A percentile compares a stretch with the other conserved stretches of the same genome.
Evolutionary conservation across 2,797 vertebrate species (phyloP).

Genomic region (Coregonus sp.): DNA sequence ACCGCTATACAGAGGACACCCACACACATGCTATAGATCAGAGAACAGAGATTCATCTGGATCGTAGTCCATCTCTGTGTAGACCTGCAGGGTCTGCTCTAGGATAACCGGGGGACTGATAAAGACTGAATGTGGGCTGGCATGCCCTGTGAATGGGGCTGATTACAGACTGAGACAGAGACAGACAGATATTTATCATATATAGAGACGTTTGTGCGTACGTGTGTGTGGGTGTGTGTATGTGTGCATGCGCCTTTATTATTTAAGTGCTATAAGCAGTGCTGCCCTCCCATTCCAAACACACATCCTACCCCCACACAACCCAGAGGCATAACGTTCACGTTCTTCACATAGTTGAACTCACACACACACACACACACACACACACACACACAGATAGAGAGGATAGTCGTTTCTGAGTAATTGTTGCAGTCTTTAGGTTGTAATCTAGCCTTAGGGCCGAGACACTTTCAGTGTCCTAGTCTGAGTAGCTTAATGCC

Average conservation of each 20-base stretch:
- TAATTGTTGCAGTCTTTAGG: no score
- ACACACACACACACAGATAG: no score
- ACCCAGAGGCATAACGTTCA: no score
- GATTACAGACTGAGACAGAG: slow-evolving; percentile 48
- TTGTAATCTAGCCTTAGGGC: no score
- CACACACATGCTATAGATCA: no score
- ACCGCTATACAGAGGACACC: no score
- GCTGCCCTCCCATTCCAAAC: neutral
- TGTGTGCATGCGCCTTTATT: neutral
- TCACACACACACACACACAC: neutral
- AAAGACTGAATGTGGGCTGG: slow-evolving; percentile 33
- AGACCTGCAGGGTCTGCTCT: neutral
- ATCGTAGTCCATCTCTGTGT: neutral
- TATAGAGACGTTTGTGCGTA: neutral
- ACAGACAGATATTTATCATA: slow-evolving; percentile 45
- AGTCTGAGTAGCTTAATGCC: no score
- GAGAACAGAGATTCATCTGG: neutral
- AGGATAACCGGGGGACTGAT: slow-evolving; percentile 26
- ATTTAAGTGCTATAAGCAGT: neutral
- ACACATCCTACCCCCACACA: no score
- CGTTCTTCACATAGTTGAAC: neutral
- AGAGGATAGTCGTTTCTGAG: no score
- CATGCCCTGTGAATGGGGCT: slow-evolving; percentile 36
- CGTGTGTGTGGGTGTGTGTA: neutral
- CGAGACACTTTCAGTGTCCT: no score